These are phyloP conservation scores for Homarus gammarus DNA, from an alignment of 2,888 invertebrate species.

Conservation along the genomic window DNA sequence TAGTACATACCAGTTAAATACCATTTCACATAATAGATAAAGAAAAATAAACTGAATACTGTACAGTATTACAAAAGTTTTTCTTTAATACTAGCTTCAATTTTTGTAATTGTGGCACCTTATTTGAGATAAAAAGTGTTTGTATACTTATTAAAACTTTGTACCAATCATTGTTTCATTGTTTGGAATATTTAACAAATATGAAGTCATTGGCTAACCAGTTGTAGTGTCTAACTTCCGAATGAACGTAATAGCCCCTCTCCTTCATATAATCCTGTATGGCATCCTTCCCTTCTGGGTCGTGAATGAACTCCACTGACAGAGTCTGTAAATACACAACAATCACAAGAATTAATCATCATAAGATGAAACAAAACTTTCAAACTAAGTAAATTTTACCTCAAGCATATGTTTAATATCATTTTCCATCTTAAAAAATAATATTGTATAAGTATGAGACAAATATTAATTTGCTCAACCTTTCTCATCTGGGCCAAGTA, in stretches of 20 bases:
- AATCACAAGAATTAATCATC: background rate
- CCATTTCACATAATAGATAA: too few species aligned
- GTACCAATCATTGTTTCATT: conserved; percentile 23
- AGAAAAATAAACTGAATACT: too few species aligned
- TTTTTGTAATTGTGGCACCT: too few species aligned
- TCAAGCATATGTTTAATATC: background rate
- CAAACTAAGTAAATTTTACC: too few species aligned
- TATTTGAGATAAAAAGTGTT: too few species aligned
- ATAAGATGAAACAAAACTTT: too few species aligned
- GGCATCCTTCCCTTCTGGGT: conserved; percentile 79
- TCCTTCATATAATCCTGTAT: conserved; percentile 79
- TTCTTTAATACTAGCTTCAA: too few species aligned
- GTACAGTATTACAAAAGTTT: too few species aligned
- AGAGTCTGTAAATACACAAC: conserved; percentile 76
- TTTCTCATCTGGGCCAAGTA: too few species aligned
- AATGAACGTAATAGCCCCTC: conserved; percentile 80
- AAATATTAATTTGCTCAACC: too few species aligned
- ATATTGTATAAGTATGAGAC: background rate
- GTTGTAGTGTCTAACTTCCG: conserved; percentile 79
- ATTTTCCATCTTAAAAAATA: background rate
- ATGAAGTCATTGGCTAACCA: conserved; percentile 81
- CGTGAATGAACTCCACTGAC: conserved; percentile 81
- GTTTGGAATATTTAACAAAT: conserved; percentile 79
- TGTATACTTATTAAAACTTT: too few species aligned
- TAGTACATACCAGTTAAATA: too few species aligned